Conservation (phyloP, 1,140 invertebrate species). For the Panagrolaimus sp. region DNA sequence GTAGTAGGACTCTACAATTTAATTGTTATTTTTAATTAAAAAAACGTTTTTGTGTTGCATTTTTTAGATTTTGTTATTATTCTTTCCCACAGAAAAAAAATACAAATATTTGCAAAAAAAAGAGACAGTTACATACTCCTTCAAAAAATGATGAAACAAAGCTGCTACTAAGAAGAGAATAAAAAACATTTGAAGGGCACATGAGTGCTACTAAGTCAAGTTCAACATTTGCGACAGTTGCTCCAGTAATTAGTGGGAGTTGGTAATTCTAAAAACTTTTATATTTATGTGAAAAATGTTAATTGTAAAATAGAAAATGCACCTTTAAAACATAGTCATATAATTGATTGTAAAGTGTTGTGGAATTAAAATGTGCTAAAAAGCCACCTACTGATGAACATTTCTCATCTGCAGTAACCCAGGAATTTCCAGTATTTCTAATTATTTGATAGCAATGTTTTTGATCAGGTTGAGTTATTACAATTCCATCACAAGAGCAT, state of each 20-base stretch:
- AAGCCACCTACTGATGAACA: conserved; percentile 2
- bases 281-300: too few relatives aligned
- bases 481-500: conserved; percentile 6
- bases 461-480: neutral
- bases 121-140: too few relatives aligned
- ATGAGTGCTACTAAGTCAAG: conserved; percentile 6
- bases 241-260: neutral
- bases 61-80: neutral
- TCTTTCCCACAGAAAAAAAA: neutral
- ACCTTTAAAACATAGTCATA: neutral
- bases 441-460: neutral
- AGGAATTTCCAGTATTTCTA: conserved; percentile 1
- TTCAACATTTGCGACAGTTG: neutral
- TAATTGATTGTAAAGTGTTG: neutral
- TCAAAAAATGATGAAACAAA: neutral
- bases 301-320: neutral
- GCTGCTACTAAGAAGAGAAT: conserved; percentile 5
- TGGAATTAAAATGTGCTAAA: neutral
- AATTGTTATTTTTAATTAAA: too few relatives aligned
- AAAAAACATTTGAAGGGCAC: conserved; percentile 1
- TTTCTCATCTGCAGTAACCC: conserved; percentile 1
- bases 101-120: too few relatives aligned
- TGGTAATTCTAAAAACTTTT: conserved; percentile 5
- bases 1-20: neutral
- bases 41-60: neutral